Evolutionary conservation across 2,113 vertebrate species (phyloP).

Genomic region (Nothoprocta perdicaria): DNA sequence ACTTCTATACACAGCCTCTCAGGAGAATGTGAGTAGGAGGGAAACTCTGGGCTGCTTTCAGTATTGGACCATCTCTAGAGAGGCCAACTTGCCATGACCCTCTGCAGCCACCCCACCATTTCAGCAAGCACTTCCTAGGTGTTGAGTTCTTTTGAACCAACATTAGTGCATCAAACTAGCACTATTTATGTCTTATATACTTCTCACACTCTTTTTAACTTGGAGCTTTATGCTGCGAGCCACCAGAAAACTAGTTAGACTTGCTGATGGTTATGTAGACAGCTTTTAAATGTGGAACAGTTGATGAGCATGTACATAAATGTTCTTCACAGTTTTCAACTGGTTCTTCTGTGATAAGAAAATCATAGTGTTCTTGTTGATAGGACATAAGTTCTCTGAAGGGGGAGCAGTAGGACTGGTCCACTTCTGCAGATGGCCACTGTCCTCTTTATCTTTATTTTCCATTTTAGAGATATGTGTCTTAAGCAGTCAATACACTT

Average conservation of each 20-base stretch:
- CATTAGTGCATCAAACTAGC: neutral
- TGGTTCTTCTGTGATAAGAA: neutral
- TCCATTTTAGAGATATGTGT: slow-evolving; percentile 49
- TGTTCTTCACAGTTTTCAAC: neutral
- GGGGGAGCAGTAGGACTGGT: neutral
- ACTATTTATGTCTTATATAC: accelerated
- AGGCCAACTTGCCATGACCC: accelerated
- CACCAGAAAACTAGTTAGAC: neutral
- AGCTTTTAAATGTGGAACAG: accelerated
- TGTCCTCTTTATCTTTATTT: neutral
- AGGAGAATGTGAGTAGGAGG: neutral
- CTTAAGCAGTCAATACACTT: slow-evolving; percentile 68
- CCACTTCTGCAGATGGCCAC: neutral
- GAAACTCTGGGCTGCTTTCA: neutral
- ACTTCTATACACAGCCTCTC: neutral
- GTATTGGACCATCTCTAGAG: neutral
- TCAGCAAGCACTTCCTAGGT: neutral
- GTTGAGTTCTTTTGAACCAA: neutral
- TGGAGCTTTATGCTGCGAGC: neutral
- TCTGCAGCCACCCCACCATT: accelerated
- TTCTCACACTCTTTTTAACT: neutral
- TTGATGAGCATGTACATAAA: neutral
- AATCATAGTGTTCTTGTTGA: neutral
- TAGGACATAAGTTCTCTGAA: neutral
- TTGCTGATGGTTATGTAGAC: neutral